Conservation (phyloP, 92 coral and sea anemone species). For the Paragorgia papillata region DNA sequence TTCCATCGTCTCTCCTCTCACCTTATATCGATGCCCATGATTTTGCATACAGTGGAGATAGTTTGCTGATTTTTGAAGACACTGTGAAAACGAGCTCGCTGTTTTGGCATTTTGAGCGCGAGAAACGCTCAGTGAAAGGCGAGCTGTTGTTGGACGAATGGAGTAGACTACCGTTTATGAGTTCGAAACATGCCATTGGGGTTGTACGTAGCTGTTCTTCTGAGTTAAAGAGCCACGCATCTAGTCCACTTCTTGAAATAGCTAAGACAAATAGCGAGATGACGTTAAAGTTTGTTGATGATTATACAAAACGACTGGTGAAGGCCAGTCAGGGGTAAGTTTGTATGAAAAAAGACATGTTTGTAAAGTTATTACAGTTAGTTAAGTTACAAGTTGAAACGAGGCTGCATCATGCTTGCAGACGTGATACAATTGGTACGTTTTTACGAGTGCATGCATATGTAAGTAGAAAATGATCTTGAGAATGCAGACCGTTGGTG, state of each 20-base stretch:
- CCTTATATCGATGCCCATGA: conserved; percentile 13
- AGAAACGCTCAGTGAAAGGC: conserved; percentile 8
- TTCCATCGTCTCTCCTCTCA: neutral
- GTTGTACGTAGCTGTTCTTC: conserved; percentile 5
- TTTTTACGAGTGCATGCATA: too few species aligned
- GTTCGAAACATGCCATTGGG: conserved; percentile 6
- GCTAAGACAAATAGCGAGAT: conserved; percentile 2
- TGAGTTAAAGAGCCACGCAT: neutral
- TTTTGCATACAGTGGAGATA: conserved; percentile 9
- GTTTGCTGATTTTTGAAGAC: conserved; percentile 16
- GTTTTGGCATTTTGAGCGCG: conserved; percentile 3
- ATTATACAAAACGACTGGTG: conserved; percentile 1
- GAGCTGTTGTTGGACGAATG: conserved; percentile 2
- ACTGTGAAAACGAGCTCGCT: conserved; percentile 10
- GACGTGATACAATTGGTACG: too few species aligned
- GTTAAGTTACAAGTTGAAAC: too few species aligned
- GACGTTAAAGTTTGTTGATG: neutral
- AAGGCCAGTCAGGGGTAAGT: conserved; percentile 24
- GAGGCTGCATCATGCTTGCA: too few species aligned
- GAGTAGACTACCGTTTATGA: conserved; percentile 26
- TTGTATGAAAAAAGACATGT: neutral
- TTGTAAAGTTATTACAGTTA: neutral
- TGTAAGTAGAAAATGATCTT: too few species aligned
- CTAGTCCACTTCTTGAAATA: neutral
- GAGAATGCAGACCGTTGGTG: too few species aligned